A percentile compares a stretch with the other conserved stretches of the same genome.
Conservation (phyloP, 2,888 invertebrate species). For the Adelognathus sp. region DNA sequence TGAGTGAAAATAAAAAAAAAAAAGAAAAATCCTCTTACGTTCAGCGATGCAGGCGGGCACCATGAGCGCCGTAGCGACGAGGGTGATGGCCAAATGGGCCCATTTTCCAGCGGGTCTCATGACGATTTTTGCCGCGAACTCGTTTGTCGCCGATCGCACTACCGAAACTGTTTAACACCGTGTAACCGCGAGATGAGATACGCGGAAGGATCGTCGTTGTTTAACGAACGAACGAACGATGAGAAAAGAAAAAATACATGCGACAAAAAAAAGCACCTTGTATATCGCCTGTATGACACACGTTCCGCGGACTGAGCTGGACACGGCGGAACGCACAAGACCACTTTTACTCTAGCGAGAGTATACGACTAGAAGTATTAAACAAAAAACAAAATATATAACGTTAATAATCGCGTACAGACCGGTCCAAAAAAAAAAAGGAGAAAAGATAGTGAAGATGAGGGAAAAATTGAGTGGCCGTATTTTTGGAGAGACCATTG, state of each 20-base stretch:
- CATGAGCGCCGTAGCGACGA: slow-evolving; percentile 72
- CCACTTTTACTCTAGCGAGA: slow-evolving; percentile 80
- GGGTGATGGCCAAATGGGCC: slow-evolving; percentile 72
- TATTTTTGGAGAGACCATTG: slow-evolving; percentile 71
- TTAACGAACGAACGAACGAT: too few relatives aligned
- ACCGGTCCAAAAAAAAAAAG: slow-evolving; percentile 77
- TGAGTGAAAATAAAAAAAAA: too few relatives aligned
- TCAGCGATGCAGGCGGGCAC: too few relatives aligned
- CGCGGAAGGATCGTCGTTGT: too few relatives aligned
- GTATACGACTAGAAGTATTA: slow-evolving; percentile 81
- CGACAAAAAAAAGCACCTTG: slow-evolving; percentile 77
- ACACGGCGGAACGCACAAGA: slow-evolving; percentile 75
- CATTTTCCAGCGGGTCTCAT: slow-evolving; percentile 74
- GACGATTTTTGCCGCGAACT: slow-evolving; percentile 65
- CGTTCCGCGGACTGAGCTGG: slow-evolving; percentile 68
- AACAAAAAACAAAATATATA: slow-evolving; percentile 68
- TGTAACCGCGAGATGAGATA: too few relatives aligned
- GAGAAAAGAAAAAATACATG: slow-evolving; percentile 64
- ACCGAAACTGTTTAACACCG: slow-evolving; percentile 54
- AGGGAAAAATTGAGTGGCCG: slow-evolving; percentile 80
- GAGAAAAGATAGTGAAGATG: too few relatives aligned
- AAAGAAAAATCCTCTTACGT: too few relatives aligned
- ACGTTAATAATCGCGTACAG: slow-evolving; percentile 76
- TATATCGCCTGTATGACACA: slow-evolving; percentile 78
- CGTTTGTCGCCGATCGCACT: too few relatives aligned